Evolutionary conservation across 2,113 vertebrate genomes (phyloP), one percentile per base, ranked within the genome.

Genomic region (Mellivora capensis): DNA sequence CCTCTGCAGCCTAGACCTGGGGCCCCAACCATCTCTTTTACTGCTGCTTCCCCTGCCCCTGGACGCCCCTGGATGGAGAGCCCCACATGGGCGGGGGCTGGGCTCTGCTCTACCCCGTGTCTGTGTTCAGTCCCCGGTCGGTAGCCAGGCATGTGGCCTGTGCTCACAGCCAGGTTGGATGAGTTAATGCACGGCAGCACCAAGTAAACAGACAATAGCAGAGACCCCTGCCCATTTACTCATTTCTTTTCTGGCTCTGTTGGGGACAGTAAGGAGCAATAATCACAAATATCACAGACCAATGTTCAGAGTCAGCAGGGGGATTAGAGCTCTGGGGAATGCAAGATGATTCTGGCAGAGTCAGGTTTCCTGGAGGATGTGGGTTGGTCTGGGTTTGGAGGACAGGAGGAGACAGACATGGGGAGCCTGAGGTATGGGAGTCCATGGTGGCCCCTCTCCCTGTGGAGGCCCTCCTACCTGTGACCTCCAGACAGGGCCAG

Each of bases 101-200:
- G 79, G 8, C 67, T 83, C 81, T 72, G 42, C 74, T 42, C 23
- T 72, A 69, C 62, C 49, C 21, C 20, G 37, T 7, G 21, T 49
- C 47, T 14, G 6, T 37, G 54, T 27, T 61, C n/a, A 29, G 74
- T 25, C 34, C n/a, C 42, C 47, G 67, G 87, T 17, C 39, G 25
- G 25, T 54, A 72, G 42, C 67, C 42, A 2, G 20, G 25, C 12
- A 11, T 0, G 0, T 21, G 82, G 29, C 20, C 10, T 3, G 0
- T 87, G 82, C 69, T 79, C 27, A 47, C 42, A 31, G 52, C 52
- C 62, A n/a, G 39, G 54, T 21, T 20, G n/a, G 72, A 42, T 37
- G 39, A 69, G 42, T 69, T 39, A 92, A 39, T 31, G 2, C 21
- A 61, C 47, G 52, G 42, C 7, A 27, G 67, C 49, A 6, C 87